These are phyloP conservation scores for Peromyscus californicus DNA, from an alignment of 2,113 vertebrate genomes.

Conservation along the genomic window DNA sequence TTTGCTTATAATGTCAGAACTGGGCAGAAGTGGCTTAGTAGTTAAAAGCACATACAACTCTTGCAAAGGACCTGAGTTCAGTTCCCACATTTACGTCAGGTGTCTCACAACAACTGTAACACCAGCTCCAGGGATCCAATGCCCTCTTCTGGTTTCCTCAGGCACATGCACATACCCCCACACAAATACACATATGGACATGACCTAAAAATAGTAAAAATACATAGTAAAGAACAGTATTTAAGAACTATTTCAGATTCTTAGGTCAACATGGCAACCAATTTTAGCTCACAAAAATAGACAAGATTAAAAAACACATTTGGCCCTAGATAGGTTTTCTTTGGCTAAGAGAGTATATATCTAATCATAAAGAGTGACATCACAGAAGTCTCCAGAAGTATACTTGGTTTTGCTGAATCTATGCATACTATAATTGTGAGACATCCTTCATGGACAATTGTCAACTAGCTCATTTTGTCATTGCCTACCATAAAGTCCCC, in stretches of 20 bases:
- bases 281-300: background rate
- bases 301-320: background rate
- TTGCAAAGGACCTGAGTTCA: background rate
- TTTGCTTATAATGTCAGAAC: background rate
- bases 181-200: background rate
- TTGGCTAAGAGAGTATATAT: background rate
- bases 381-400: background rate
- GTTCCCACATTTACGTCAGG: background rate
- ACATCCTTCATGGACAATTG: background rate
- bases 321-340: background rate
- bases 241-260: background rate
- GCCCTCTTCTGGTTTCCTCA: background rate
- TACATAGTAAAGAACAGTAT: background rate
- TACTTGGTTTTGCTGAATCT: background rate
- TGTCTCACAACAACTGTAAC: background rate
- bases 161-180: background rate
- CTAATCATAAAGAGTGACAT: background rate
- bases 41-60: background rate
- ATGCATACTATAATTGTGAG: background rate
- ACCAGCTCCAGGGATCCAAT: background rate
- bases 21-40: background rate
- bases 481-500: background rate
- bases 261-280: background rate
- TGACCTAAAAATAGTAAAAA: background rate
- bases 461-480: background rate